Evolutionary conservation across 2,888 invertebrate species (phyloP).

Genomic region (Amorpha juglandis): DNA sequence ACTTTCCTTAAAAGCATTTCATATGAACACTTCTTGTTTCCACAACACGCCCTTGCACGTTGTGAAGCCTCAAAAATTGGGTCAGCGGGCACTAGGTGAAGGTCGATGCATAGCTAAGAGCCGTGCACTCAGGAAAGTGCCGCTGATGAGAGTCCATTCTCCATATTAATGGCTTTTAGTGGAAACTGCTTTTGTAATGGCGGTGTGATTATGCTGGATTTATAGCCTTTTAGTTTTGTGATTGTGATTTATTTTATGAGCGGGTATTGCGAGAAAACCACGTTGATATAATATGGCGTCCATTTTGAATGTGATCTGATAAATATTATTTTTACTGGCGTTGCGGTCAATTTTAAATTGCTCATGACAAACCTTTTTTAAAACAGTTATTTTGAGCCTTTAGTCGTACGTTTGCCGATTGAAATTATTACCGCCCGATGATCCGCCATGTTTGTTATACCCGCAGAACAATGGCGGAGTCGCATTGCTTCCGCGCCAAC

Average conservation of each 20-base stretch:
- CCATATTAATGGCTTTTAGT: slow-evolving; percentile 20
- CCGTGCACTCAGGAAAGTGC: slow-evolving; percentile 25
- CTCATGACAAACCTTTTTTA: background rate
- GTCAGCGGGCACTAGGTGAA: slow-evolving; percentile 46
- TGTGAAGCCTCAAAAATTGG: slow-evolving; percentile 37
- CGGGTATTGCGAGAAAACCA: background rate
- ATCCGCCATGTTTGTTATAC: slow-evolving; percentile 25
- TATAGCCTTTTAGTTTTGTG: slow-evolving; percentile 13
- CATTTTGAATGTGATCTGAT: too few species aligned
- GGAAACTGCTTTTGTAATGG: slow-evolving; percentile 19
- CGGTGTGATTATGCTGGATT: background rate
- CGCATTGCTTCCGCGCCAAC: slow-evolving; percentile 28
- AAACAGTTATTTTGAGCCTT: background rate
- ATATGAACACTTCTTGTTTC: slow-evolving; percentile 16
- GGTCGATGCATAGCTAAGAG: slow-evolving; percentile 37
- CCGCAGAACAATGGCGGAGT: slow-evolving; percentile 30
- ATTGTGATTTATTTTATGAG: slow-evolving; percentile 12
- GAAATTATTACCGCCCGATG: slow-evolving; percentile 14
- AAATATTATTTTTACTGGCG: too few species aligned
- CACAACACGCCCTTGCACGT: slow-evolving; percentile 19
- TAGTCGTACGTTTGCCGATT: slow-evolving; percentile 8
- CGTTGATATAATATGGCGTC: background rate
- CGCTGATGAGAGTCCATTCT: slow-evolving; percentile 19
- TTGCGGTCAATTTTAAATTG: too few species aligned
- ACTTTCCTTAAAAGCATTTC: slow-evolving; percentile 6